Evolutionary conservation across 2,888 invertebrate species (phyloP).

Genomic region (Argyresthia albistria): DNA sequence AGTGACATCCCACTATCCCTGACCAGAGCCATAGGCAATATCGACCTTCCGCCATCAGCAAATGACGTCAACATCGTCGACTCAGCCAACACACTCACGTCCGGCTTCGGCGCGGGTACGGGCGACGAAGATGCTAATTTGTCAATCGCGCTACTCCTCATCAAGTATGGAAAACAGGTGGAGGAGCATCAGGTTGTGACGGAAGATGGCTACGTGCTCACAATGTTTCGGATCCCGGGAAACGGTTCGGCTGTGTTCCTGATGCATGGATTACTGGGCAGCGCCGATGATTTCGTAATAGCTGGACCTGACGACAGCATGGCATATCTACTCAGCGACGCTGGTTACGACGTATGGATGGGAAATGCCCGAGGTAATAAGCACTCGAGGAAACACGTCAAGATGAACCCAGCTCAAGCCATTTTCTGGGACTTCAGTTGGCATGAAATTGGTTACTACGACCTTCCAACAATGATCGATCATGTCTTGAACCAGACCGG

Average conservation of each 20-base stretch:
- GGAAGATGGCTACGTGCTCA: slow-evolving; percentile 37
- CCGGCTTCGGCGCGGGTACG: slow-evolving; percentile 22
- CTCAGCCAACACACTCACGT: slow-evolving; percentile 18
- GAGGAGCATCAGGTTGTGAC: slow-evolving; percentile 33
- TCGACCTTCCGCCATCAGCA: slow-evolving; percentile 17
- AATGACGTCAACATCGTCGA: slow-evolving; percentile 22
- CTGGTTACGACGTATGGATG: slow-evolving; percentile 84
- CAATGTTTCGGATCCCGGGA: slow-evolving; percentile 35
- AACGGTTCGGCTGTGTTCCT: slow-evolving; percentile 36
- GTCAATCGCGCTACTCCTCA: slow-evolving; percentile 23
- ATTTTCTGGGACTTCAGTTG: slow-evolving; percentile 82
- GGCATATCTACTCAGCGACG: slow-evolving; percentile 65
- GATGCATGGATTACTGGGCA: slow-evolving; percentile 46
- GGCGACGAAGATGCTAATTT: slow-evolving; percentile 33
- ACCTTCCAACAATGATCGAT: slow-evolving; percentile 87
- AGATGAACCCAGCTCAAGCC: slow-evolving; percentile 32
- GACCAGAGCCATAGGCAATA: slow-evolving; percentile 13
- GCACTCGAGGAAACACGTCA: slow-evolving; percentile 71
- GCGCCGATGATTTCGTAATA: slow-evolving; percentile 43
- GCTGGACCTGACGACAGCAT: slow-evolving; percentile 35
- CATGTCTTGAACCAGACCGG: slow-evolving; percentile 64
- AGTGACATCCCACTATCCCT: slow-evolving; percentile 19
- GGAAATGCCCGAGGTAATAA: slow-evolving; percentile 83
- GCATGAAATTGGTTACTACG: slow-evolving; percentile 84
- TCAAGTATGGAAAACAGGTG: slow-evolving; percentile 34